Evolutionary conservation across 2,797 vertebrate genomes (phyloP), one percentile per base, ranked within the genome.

Genomic region (Darevskia nairensis): DNA sequence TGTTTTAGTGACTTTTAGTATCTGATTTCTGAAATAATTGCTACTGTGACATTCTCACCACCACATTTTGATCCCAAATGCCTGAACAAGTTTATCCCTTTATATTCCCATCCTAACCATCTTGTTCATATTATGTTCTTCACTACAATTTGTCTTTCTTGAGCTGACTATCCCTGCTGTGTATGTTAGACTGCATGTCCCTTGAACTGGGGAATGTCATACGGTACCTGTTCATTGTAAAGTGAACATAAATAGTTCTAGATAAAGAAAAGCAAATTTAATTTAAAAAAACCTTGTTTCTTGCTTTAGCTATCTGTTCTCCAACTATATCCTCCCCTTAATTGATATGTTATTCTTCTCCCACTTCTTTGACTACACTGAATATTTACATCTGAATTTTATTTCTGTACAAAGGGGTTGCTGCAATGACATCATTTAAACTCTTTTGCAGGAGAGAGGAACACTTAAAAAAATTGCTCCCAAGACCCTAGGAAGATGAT

Each of bases 351-450:
- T 50, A 80, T 87, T 91, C 82, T 50, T 66, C 89, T 90, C 5
- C 90, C 84, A 88, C 79, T 29, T 91, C 88, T 92, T 61, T 94
- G 90, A 95, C 92, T 93, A 93, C 86, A 92, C 84, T 93, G 92
- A 90, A 93, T 88, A 78, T 77, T 78, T 84, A 93, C 77, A 50
- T 78, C 35, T 35, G 15, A 35, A 84, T 19, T 35, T 77, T 29
- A 21, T 27, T 85, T 77, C 29, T 77, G 59, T 29, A 32, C 35
- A 44, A 64, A 44, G 11, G 83, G 55, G 90, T 35, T 90, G 86
- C 86, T 92, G 91, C 84, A 91, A 92, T 88, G 89, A 91, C 86
- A 94, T 93, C 90, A 74, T 87, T 94, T 88, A 64, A 86, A 78
- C 75, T 78, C 87, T 92, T 72, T 85, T 92, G 91, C 89, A 84